A percentile compares a stretch with the other conserved stretches of the same genome.
phyloP scores from a whole-genome alignment of 1,140 invertebrate genomes.

The Drosophila subpulchrella region DNA sequence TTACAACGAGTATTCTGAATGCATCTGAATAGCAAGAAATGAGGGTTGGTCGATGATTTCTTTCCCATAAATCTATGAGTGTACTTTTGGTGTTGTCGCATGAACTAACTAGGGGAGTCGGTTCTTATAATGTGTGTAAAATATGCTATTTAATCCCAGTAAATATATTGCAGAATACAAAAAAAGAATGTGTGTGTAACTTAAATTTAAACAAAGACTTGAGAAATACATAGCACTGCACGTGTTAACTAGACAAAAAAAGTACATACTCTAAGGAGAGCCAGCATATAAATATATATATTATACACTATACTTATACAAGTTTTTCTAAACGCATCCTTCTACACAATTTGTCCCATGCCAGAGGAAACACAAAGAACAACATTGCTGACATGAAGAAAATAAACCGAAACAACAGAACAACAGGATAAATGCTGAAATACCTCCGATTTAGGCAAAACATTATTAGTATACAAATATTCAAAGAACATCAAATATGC shows the following conservation, averaged over 20 bases:
- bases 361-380: conserved; percentile 25
- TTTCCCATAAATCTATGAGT: conserved; percentile 33
- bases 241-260: conserved; percentile 44
- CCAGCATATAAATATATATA: conserved; percentile 35
- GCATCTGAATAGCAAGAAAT: conserved; percentile 5
- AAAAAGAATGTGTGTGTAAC: conserved; percentile 38
- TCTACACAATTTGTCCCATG: conserved; percentile 24
- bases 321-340: conserved; percentile 43
- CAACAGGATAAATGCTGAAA: conserved; percentile 64
- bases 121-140: conserved; percentile 39
- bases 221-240: conserved; percentile 35
- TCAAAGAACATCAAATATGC: conserved; percentile 21
- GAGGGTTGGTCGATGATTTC: conserved; percentile 20
- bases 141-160: conserved; percentile 43
- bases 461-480: conserved; percentile 38
- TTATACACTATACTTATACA: conserved; percentile 46
- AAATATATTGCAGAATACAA: conserved; percentile 39
- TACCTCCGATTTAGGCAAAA: conserved; percentile 66
- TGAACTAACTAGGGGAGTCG: conserved; percentile 25
- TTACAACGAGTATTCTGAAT: conserved; percentile 54
- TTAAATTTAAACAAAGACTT: conserved; percentile 47
- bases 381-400: conserved; percentile 44
- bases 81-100: conserved; percentile 41
- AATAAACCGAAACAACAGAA: conserved; percentile 35
- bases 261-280: conserved; percentile 40